Evolutionary conservation across 2,888 invertebrate species (phyloP), one percentile per base, ranked within the genome.

Genomic region (Macrophya alboannulata): DNA sequence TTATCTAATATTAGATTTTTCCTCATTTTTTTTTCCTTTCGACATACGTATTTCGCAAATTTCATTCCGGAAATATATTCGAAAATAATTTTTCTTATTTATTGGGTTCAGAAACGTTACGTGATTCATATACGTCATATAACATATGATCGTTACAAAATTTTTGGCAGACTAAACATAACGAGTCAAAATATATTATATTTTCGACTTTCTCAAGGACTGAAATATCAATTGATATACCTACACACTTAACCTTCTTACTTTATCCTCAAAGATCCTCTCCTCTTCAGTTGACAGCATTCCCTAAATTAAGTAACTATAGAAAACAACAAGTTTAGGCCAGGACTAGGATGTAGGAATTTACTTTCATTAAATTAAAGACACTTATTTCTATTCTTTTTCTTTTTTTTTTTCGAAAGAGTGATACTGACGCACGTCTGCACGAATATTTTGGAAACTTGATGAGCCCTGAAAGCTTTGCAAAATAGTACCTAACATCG

Each of bases 141-240:
- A n/a, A n/a, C n/a, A n/a, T n/a, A n/a, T n/a, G n/a, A 31, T 17
- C 12, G 25, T 68, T 5, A 31, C 68, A 12, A 68, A 68, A 68
- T 25, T 37, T 68, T 17, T 17, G 37, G 4, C 68, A 37, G 68
- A 37, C 37, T 68, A 31, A 37, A 37, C 6, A 21, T 0, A 37
- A 17, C 68, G 68, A 68, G 37, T 37, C 37, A 68, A 68, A 68
- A 68, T 68, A 68, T 68, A 37, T 68, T 1, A 68, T 37, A 68
- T 68, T 68, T 68, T 68, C 17, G 68, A 37, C 37, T 68, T 37
- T 8, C 68, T 68, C 68, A 68, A 68, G 17, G 31, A 68, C 68
- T 62, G 5, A 68, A 4, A 68, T 37, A 37, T 37, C 17, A 68
- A 37, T 37, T 31, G 31, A 55, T 15, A n/a, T n/a, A 25, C 25